Percentiles rank a stretch among this genome's conserved stretches.
These are phyloP conservation scores for Capitella teleta DNA, from an alignment of 1,140 invertebrate genomes.

Conservation along the genomic window DNA sequence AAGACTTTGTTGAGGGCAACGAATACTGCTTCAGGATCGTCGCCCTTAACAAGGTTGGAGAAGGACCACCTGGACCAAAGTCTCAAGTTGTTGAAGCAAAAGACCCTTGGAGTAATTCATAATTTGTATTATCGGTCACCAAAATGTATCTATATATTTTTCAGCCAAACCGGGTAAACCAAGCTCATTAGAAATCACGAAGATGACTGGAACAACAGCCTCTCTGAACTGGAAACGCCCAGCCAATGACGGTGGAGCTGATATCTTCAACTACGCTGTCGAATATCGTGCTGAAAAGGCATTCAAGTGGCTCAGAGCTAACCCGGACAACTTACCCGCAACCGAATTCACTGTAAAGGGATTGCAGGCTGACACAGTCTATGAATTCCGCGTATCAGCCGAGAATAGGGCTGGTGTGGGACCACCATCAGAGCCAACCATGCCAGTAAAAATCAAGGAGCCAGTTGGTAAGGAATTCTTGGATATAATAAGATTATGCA, in stretches of 20 bases:
- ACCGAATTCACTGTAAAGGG: slow-evolving; percentile 80
- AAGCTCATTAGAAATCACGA: slow-evolving; percentile 69
- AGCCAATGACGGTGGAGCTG: slow-evolving; percentile 83
- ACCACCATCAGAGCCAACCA: slow-evolving; percentile 80
- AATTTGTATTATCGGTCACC: neutral
- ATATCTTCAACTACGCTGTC: slow-evolving; percentile 87
- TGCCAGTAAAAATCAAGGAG: slow-evolving; percentile 83
- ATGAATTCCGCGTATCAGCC: slow-evolving; percentile 87
- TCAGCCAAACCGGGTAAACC: slow-evolving; percentile 78
- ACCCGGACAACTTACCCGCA: slow-evolving; percentile 45
- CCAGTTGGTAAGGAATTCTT: slow-evolving; percentile 60
- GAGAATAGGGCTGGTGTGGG: slow-evolving; percentile 92
- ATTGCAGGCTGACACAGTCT: slow-evolving; percentile 74
- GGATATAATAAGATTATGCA: too few species aligned
- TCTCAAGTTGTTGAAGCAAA: slow-evolving; percentile 79
- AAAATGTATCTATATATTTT: slow-evolving; percentile 38
- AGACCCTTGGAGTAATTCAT: slow-evolving; percentile 69
- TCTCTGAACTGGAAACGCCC: slow-evolving; percentile 84
- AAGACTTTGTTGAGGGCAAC: slow-evolving; percentile 84
- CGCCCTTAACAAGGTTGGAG: slow-evolving; percentile 86
- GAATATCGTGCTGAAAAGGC: slow-evolving; percentile 61
- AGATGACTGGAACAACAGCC: slow-evolving; percentile 66
- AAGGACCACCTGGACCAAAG: slow-evolving; percentile 76
- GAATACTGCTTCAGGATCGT: slow-evolving; percentile 86
- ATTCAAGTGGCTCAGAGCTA: slow-evolving; percentile 13